These are phyloP conservation scores for Poecilus cupreus DNA, from an alignment of 2,888 invertebrate species.

Conservation along the genomic window DNA sequence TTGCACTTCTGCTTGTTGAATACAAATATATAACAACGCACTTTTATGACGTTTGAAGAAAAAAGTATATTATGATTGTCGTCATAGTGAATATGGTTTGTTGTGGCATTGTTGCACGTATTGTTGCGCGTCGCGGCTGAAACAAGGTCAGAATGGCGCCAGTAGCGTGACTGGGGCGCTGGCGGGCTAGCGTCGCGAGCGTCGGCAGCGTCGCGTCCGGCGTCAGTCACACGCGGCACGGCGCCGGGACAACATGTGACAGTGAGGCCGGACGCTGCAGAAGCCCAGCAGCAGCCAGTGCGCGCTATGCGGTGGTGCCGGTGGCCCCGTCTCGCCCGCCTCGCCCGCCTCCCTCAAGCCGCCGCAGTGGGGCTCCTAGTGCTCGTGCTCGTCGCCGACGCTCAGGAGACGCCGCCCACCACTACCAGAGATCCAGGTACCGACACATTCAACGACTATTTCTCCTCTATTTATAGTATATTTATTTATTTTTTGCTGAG, in stretches of 20 bases:
- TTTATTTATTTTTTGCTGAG: no score
- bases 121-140: no score
- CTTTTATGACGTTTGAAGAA: no score
- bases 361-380: not conserved
- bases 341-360: not conserved
- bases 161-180: no score
- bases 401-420: not conserved
- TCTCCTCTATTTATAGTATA: no score
- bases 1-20: no score
- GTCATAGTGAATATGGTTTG: no score
- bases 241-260: not conserved
- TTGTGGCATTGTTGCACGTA: no score
- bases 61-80: no score
- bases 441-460: not conserved
- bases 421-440: conserved; percentile 5
- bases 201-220: not conserved
- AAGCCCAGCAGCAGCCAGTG: not conserved
- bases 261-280: not conserved
- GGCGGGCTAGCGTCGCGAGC: not conserved
- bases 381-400: conserved; percentile 4
- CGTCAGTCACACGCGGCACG: not conserved
- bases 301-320: conserved; percentile 15
- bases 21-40: no score
- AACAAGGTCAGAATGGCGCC: no score
- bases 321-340: not conserved